Evolutionary conservation across 2,797 vertebrate genomes (phyloP).

Genomic region (Myotis findleyi): DNA sequence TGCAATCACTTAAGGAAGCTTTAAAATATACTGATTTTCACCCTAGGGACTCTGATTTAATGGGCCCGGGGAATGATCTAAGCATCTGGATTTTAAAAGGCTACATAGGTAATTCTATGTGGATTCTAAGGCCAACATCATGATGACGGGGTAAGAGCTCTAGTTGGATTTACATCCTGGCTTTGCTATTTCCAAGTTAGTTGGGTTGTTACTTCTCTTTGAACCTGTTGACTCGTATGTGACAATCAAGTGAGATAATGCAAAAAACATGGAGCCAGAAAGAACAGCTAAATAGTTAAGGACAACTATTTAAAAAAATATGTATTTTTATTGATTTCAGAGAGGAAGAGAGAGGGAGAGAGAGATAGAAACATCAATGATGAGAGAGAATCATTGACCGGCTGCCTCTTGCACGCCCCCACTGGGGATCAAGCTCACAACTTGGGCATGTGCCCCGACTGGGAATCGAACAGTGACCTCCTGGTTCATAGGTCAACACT

Average conservation of each 20-base stretch:
- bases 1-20: background rate
- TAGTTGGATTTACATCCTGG: background rate
- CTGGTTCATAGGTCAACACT: no score
- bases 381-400: no score
- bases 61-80: background rate
- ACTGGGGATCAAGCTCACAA: no score
- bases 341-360: no score
- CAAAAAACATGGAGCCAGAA: background rate
- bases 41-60: constrained; percentile 19
- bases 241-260: background rate
- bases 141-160: background rate
- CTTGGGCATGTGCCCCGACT: no score
- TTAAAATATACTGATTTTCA: background rate
- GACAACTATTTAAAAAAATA: background rate
- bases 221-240: background rate
- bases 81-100: constrained; percentile 22
- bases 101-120: background rate
- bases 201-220: background rate
- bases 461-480: no score
- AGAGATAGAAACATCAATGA: no score
- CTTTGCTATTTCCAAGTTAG: background rate
- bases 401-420: no score
- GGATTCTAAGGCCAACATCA: background rate
- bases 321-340: no score
- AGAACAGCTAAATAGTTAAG: background rate